Evolutionary conservation across 2,113 vertebrate species (phyloP), one percentile per base, ranked within the genome.

Genomic region (Thunnus maccoyii): DNA sequence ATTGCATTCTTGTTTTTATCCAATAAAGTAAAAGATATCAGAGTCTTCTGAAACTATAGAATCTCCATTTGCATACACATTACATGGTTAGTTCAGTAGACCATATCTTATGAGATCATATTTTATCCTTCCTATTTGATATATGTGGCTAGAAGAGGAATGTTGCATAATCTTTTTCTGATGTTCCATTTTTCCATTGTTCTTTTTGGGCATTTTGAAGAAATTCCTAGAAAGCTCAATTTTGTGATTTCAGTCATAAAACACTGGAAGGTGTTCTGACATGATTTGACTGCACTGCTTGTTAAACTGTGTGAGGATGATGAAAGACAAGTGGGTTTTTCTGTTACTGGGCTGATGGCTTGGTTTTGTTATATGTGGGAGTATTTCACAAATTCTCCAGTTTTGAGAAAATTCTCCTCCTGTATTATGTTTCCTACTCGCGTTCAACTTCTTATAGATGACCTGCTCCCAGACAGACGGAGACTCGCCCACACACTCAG

Each of bases 401-500:
- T n/a, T 86, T 47, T 16, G 20, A 58, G 4, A 46, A 64, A 78
- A 55, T 63, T 81, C 44, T 65, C 15, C n/a, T 60, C 61, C 25
- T 36, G 18, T 44, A 16, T 64, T 66, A 25, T n/a, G 48, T 72
- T 80, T 66, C 44, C 69, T 27, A 1, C 13, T 79, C 25, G 10
- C n/a, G 18, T 76, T 52, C 17, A 22, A 65, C 16, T 68, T 64
- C 47, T 57, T 76, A 36, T 61, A 56, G 46, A 81, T 63, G 50
- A 62, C 66, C 54, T 66, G 51, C 51, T 60, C 13, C 15, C 58
- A 86, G 63, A 68, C 76, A 69, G 41, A 71, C 44, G 50, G 64
- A 58, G 17, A 75, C 68, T 76, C 50, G 14, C 70, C 22, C 56
- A 55, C 50, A 25, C 47, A 72, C 67, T 78, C 76, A 76, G 63